Percentiles rank a stretch among this genome's conserved stretches.
phyloP scores from a whole-genome alignment of 23 tunicate genomes.

The Oikopleura vanhoeffeni region DNA sequence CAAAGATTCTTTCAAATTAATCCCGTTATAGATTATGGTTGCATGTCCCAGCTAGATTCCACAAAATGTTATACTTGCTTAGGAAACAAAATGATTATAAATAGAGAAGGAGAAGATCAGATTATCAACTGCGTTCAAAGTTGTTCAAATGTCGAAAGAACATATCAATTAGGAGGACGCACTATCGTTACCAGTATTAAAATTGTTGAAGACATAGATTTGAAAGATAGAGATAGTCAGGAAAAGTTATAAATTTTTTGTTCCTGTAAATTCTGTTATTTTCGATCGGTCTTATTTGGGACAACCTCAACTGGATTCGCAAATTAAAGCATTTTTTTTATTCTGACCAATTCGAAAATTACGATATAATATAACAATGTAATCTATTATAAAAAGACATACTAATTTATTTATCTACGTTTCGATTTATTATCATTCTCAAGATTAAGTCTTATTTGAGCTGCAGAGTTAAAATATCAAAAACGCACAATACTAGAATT shows the following conservation, averaged over 20 bases:
- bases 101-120: background rate
- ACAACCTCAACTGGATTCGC: too few species aligned
- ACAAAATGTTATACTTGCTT: background rate
- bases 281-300: too few species aligned
- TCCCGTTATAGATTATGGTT: background rate
- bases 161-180: background rate
- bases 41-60: background rate
- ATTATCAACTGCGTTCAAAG: background rate
- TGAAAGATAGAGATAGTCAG: background rate
- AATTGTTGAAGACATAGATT: background rate
- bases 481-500: too few species aligned
- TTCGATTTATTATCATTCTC: too few species aligned
- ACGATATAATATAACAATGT: background rate
- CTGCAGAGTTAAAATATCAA: too few species aligned
- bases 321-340: too few species aligned
- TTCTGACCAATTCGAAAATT: background rate
- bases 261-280: too few species aligned
- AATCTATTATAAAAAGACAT: too few species aligned
- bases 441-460: too few species aligned
- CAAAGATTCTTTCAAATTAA: too few species aligned
- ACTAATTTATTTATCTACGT: too few species aligned
- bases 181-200: background rate
- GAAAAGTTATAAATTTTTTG: too few species aligned
- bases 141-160: background rate
- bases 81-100: background rate